Percentiles rank a stretch among this genome's conserved stretches.
phyloP scores from a whole-genome alignment of 2,113 vertebrate genomes.

The Hippocampus comes region DNA sequence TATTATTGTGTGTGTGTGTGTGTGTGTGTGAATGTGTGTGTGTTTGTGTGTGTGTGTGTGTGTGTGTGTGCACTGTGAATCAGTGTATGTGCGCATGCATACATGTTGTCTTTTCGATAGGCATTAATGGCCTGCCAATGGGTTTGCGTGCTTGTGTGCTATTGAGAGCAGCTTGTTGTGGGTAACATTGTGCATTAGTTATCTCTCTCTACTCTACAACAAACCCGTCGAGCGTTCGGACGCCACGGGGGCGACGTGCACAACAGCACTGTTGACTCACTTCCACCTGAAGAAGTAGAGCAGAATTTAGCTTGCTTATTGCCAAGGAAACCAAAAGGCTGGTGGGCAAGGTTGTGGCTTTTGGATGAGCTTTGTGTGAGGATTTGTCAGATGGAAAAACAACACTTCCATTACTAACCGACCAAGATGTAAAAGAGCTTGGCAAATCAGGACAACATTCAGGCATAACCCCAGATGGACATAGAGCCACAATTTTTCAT shows the following conservation, averaged over 20 bases:
- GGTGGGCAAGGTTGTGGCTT: conserved; percentile 16
- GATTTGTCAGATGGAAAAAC: neutral
- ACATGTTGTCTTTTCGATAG: conserved; percentile 23
- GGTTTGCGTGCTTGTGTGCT: conserved; percentile 20
- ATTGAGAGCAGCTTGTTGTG: conserved; percentile 31
- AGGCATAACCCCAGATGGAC: neutral
- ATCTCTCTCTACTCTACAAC: conserved; percentile 33
- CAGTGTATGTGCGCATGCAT: conserved; percentile 29
- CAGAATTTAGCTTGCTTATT: conserved; percentile 65
- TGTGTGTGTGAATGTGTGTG: neutral
- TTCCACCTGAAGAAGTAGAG: conserved; percentile 63
- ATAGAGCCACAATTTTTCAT: too few relatives aligned
- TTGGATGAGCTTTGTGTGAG: neutral
- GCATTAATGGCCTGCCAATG: conserved; percentile 9
- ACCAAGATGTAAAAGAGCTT: neutral
- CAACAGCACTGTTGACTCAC: conserved; percentile 65
- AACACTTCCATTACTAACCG: neutral
- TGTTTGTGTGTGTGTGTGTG: neutral
- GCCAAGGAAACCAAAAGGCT: conserved; percentile 63
- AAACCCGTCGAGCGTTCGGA: conserved; percentile 41
- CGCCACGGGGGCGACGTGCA: conserved; percentile 60
- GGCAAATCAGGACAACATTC: neutral
- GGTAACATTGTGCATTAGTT: conserved; percentile 23
- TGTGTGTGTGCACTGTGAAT: too few relatives aligned
- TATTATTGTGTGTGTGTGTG: neutral